Percentiles rank a stretch among this genome's conserved stretches.
Evolutionary conservation across 2,888 invertebrate species (phyloP).

Genomic region (Papilio gigon): DNA sequence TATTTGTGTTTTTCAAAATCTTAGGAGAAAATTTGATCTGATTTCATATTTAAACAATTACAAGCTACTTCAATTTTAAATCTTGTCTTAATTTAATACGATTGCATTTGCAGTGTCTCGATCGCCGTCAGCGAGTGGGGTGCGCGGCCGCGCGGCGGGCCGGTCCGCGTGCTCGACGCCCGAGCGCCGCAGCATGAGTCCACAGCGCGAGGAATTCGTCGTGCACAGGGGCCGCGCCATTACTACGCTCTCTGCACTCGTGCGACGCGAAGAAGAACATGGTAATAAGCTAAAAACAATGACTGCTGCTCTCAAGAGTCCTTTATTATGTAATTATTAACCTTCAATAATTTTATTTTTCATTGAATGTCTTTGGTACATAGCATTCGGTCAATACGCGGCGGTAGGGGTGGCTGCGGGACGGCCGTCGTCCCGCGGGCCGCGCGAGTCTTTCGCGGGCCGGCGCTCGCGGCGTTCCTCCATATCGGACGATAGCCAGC

Average conservation of each 20-base stretch:
- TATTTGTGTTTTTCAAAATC: no score
- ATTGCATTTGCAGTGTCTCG: conserved; percentile 70
- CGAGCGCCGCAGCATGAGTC: conserved; percentile 69
- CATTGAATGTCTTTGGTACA: background rate
- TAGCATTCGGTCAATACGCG: conserved; percentile 43
- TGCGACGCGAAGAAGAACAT: conserved; percentile 58
- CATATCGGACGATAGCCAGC: conserved; percentile 91
- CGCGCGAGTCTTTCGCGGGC: conserved; percentile 85
- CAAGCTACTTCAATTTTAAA: conserved; percentile 6
- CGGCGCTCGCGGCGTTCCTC: conserved; percentile 93
- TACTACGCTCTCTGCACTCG: conserved; percentile 86
- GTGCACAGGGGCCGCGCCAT: conserved; percentile 91
- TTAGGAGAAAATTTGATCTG: no score
- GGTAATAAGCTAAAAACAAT: conserved; percentile 27
- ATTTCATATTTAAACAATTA: background rate
- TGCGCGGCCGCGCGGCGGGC: conserved; percentile 52
- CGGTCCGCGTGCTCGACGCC: conserved; percentile 75
- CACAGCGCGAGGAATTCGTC: conserved; percentile 87
- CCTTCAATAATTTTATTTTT: background rate
- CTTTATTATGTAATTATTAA: no score
- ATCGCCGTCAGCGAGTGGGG: conserved; percentile 76
- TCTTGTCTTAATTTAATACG: background rate
- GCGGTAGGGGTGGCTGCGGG: conserved; percentile 84
- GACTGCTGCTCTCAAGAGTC: background rate
- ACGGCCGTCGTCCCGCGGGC: conserved; percentile 92